These are phyloP conservation scores for Didymodactylos carnosus DNA, from an alignment of 2,888 invertebrate genomes.

Conservation along the genomic window DNA sequence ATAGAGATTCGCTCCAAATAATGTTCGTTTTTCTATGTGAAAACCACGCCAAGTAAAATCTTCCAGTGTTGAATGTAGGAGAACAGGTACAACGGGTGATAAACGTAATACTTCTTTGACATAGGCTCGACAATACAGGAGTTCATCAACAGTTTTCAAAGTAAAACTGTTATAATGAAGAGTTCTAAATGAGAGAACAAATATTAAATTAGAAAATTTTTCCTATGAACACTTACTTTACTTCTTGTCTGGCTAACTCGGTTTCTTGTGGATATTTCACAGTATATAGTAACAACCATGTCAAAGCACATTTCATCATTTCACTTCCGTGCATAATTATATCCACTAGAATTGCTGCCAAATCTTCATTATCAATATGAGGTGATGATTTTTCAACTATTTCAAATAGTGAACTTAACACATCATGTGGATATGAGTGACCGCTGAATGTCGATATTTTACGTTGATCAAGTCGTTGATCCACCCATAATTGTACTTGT, in stretches of 20 bases:
- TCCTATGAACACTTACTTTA: too few species aligned
- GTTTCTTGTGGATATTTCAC: background rate
- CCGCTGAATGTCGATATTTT: too few species aligned
- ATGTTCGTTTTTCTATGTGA: background rate
- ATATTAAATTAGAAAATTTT: too few species aligned
- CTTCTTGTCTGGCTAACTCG: background rate
- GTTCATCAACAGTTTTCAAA: background rate
- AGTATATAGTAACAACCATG: background rate
- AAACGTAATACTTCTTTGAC: background rate
- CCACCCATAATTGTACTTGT: too few species aligned
- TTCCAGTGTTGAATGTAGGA: background rate
- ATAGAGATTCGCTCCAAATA: background rate
- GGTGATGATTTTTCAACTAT: background rate
- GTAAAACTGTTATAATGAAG: too few species aligned
- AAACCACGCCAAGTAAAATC: background rate
- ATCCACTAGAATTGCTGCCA: background rate
- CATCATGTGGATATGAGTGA: too few species aligned
- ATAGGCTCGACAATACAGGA: background rate
- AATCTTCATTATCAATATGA: background rate
- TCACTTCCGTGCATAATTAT: background rate
- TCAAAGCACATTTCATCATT: background rate
- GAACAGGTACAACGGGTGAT: background rate
- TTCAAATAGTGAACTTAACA: background rate
- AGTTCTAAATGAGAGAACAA: too few species aligned
- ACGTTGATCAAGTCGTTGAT: too few species aligned